Evolutionary conservation across 2,797 vertebrate species (phyloP).

Genomic region (Chelon auratus): DNA sequence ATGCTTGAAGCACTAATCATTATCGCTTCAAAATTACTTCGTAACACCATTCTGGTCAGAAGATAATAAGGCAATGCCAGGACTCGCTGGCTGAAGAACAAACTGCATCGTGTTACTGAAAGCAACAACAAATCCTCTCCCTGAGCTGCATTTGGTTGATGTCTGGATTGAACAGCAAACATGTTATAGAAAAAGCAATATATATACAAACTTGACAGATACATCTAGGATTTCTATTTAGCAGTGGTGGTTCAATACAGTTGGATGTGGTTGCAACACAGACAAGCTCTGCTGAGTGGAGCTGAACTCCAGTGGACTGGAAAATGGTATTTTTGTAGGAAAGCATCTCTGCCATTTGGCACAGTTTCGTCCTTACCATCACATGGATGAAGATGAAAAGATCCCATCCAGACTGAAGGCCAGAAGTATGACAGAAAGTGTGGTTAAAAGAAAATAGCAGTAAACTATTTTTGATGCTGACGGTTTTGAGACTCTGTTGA

Average conservation of each 20-base stretch:
- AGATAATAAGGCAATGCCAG: constrained; percentile 28
- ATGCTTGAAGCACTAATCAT: constrained; percentile 22
- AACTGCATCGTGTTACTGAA: constrained; percentile 21
- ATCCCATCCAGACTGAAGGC: constrained; percentile 7
- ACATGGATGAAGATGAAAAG: constrained; percentile 34
- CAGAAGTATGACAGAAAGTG: constrained; percentile 21
- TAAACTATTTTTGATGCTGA: neutral
- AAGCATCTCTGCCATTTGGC: constrained; percentile 54
- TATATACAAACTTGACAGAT: neutral
- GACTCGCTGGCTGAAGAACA: constrained; percentile 38
- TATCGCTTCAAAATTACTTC: constrained; percentile 46
- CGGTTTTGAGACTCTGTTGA: neutral
- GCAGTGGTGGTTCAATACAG: constrained; percentile 26
- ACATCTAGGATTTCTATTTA: constrained; percentile 4
- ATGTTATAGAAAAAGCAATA: neutral
- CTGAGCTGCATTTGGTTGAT: constrained; percentile 1
- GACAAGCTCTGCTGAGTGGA: constrained; percentile 26
- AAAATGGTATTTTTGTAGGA: constrained; percentile 49
- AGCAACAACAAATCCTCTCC: constrained; percentile 28
- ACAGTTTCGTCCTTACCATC: constrained; percentile 47
- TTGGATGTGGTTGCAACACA: constrained; percentile 21
- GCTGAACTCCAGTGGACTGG: constrained; percentile 46
- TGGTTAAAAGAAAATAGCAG: neutral
- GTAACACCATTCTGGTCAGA: constrained; percentile 30
- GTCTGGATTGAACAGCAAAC: constrained; percentile 11